Evolutionary conservation across 2,113 vertebrate genomes (phyloP).

Genomic region (Mionectes macconnelli): DNA sequence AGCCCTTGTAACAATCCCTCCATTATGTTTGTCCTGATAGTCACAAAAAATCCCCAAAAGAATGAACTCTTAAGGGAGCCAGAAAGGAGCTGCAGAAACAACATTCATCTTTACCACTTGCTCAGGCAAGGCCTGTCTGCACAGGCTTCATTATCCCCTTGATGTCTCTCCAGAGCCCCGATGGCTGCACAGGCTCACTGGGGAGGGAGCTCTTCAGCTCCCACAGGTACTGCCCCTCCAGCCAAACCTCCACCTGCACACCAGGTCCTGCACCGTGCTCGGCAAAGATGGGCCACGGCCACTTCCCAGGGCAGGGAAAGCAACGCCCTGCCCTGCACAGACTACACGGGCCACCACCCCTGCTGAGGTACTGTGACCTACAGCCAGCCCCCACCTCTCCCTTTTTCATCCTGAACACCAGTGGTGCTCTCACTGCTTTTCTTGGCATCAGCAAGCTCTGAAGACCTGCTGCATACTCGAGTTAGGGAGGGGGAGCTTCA

Average conservation of each 20-base stretch:
- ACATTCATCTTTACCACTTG: background rate
- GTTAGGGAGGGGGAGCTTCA: background rate
- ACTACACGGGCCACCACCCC: rapidly evolving
- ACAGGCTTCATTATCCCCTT: rapidly evolving
- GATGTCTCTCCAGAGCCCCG: no score
- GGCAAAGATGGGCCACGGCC: rapidly evolving
- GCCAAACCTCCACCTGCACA: rapidly evolving
- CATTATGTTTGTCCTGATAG: background rate
- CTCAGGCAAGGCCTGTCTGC: background rate
- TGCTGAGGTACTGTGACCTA: rapidly evolving
- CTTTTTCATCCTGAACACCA: rapidly evolving
- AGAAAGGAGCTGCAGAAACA: background rate
- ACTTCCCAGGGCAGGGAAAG: rapidly evolving
- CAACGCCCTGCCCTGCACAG: rapidly evolving
- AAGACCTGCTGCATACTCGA: background rate
- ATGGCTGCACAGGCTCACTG: rapidly evolving
- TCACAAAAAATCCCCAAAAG: background rate
- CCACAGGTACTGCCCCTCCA: rapidly evolving
- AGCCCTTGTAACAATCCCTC: rapidly evolving
- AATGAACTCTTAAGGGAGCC: background rate
- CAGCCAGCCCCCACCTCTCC: background rate
- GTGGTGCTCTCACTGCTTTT: background rate
- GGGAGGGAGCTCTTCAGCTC: rapidly evolving
- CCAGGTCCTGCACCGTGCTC: rapidly evolving
- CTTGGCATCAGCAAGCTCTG: background rate